Evolutionary conservation across 2,797 vertebrate genomes (phyloP).

Genomic region (Tadarida brasiliensis): DNA sequence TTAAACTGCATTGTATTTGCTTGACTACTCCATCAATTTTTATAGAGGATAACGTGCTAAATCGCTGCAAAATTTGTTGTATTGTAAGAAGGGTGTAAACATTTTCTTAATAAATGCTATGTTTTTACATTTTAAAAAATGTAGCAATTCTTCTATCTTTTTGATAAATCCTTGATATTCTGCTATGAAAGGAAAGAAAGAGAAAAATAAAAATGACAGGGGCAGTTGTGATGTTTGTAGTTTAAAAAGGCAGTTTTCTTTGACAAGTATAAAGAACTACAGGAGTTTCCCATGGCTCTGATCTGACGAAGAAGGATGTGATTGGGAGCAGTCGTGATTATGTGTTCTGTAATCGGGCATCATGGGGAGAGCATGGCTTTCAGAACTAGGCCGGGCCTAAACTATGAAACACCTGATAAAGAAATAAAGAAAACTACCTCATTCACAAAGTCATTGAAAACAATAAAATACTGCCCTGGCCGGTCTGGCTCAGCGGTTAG

Average conservation of each 20-base stretch:
- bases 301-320: background rate
- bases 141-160: background rate
- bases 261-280: background rate
- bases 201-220: background rate
- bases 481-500: too few relatives aligned
- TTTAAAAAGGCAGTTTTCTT: conserved; percentile 10
- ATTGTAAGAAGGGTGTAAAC: conserved; percentile 87
- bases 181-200: background rate
- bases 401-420: background rate
- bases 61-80: conserved; percentile 85
- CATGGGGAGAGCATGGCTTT: background rate
- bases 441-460: background rate
- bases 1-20: conserved; percentile 82
- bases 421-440: background rate
- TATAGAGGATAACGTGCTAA: conserved; percentile 85
- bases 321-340: background rate
- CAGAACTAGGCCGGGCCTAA: background rate
- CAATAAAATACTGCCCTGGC: background rate
- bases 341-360: background rate
- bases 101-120: conserved; percentile 90
- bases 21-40: conserved; percentile 83
- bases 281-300: background rate
- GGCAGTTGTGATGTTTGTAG: background rate
- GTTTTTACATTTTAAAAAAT: conserved; percentile 83
- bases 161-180: conserved; percentile 1